phyloP scores from a whole-genome alignment of 2,888 invertebrate species.

The Drosophila ezoana region DNA sequence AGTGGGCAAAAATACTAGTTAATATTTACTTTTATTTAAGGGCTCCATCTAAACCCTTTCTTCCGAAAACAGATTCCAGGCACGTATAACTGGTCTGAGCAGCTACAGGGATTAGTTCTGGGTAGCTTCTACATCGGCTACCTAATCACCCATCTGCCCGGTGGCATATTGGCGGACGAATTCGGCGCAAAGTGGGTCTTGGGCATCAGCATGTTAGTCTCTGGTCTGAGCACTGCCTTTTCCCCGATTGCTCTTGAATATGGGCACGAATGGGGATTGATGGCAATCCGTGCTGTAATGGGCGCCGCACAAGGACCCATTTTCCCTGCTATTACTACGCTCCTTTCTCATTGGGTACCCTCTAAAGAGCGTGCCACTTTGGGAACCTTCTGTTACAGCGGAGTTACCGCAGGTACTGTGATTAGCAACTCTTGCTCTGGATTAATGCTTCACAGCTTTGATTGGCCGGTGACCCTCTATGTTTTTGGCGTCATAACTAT shows the following conservation, averaged over 20 bases:
- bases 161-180: conserved; percentile 91
- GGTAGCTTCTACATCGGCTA: conserved; percentile 94
- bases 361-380: conserved; percentile 89
- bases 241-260: conserved; percentile 26
- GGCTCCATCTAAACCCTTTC: too few relatives aligned
- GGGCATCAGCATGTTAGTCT: conserved; percentile 90
- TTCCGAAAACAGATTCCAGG: too few relatives aligned
- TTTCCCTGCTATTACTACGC: conserved; percentile 91
- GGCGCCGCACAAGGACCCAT: conserved; percentile 93
- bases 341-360: conserved; percentile 92
- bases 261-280: conserved; percentile 86
- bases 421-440: conserved; percentile 88
- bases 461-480: conserved; percentile 91
- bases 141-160: conserved; percentile 91
- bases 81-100: conserved; percentile 88
- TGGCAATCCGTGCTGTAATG: conserved; percentile 89
- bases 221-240: conserved; percentile 85
- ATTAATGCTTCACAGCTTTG: conserved; percentile 87
- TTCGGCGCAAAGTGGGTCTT: conserved; percentile 93
- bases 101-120: conserved; percentile 89
- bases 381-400: conserved; percentile 91
- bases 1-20: too few relatives aligned
- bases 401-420: conserved; percentile 88
- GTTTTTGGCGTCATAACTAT: conserved; percentile 89
- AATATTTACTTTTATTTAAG: too few relatives aligned